Evolutionary conservation across 2,113 vertebrate species (phyloP).

Genomic region (Xyliphius kryptos): DNA sequence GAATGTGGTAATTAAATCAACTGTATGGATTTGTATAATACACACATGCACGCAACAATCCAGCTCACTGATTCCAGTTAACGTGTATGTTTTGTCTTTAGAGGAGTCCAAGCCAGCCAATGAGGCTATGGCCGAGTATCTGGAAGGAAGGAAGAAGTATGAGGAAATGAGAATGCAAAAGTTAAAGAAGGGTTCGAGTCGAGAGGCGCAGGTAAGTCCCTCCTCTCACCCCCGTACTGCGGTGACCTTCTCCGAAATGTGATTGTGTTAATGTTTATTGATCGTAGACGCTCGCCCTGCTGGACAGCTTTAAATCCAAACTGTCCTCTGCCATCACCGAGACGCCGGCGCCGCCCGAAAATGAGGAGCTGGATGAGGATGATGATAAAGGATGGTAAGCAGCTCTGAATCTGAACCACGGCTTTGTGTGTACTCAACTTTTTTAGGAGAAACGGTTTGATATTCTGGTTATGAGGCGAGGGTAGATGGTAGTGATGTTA

Average conservation of each 20-base stretch:
- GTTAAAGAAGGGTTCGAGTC: constrained; percentile 68
- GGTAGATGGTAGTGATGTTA: too few relatives aligned
- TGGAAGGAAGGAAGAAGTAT: constrained; percentile 85
- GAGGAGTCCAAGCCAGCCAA: constrained; percentile 62
- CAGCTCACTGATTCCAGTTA: too few relatives aligned
- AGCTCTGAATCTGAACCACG: too few relatives aligned
- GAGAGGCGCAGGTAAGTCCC: constrained; percentile 73
- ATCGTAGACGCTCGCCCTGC: constrained; percentile 80
- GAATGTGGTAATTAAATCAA: too few relatives aligned
- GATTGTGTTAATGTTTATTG: not conserved
- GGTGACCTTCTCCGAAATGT: not conserved
- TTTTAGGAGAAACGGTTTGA: too few relatives aligned
- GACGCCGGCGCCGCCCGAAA: constrained; percentile 71
- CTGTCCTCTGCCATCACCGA: constrained; percentile 86
- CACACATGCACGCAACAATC: too few relatives aligned
- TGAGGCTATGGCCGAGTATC: constrained; percentile 82
- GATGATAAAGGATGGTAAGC: constrained; percentile 94
- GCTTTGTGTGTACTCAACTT: too few relatives aligned
- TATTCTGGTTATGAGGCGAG: too few relatives aligned
- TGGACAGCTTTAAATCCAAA: constrained; percentile 86
- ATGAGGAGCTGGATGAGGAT: constrained; percentile 76
- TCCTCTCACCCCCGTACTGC: not conserved
- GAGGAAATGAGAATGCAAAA: constrained; percentile 77
- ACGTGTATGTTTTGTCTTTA: constrained; percentile 40
- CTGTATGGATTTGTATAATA: too few relatives aligned